These are phyloP conservation scores for Sterna hirundo DNA, from an alignment of 2,113 vertebrate species.

Conservation along the genomic window DNA sequence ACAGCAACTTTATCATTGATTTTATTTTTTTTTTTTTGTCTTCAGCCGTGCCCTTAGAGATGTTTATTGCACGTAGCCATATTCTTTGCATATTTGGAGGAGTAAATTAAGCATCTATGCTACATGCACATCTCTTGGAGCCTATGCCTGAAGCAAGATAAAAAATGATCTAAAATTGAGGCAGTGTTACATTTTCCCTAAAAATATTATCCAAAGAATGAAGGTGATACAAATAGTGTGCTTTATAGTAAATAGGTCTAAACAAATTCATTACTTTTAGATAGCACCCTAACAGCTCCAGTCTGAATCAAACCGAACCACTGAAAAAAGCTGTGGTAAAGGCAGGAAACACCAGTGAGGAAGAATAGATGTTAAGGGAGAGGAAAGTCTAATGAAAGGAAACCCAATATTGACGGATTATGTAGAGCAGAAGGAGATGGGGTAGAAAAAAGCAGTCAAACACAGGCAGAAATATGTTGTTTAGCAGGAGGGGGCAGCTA, in stretches of 20 bases:
- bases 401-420: slow-evolving; percentile 38
- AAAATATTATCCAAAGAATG: background rate
- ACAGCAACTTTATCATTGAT: background rate
- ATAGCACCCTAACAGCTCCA: background rate
- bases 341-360: background rate
- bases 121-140: background rate
- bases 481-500: background rate
- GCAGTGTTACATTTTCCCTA: background rate
- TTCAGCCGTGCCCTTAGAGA: background rate
- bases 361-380: background rate
- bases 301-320: background rate
- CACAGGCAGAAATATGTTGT: slow-evolving; percentile 23
- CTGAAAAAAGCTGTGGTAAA: background rate
- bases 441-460: background rate
- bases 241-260: background rate
- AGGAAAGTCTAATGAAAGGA: slow-evolving; percentile 13
- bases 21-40: background rate
- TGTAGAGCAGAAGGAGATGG: slow-evolving; percentile 27
- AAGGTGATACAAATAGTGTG: background rate
- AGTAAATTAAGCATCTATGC: background rate
- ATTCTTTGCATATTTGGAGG: background rate
- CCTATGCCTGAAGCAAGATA: background rate
- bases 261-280: background rate
- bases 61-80: background rate
- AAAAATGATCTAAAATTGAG: background rate